Evolutionary conservation across 2,113 vertebrate genomes (phyloP), one percentile per base, ranked within the genome.

Genomic region (Trematocara zebra): DNA sequence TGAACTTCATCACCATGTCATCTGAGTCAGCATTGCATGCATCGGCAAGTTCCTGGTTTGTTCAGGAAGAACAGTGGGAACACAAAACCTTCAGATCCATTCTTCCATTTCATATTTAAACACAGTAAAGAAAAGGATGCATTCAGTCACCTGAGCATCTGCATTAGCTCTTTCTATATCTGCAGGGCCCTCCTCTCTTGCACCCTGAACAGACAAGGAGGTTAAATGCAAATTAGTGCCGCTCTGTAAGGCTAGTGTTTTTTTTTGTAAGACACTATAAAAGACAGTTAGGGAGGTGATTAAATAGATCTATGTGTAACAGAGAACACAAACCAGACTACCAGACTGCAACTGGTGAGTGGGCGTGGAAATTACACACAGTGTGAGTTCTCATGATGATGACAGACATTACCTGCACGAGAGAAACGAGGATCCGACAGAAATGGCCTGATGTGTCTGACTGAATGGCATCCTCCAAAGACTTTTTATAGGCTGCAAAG

Each of bases 401-500:
- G 59, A 61, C 11, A 23, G 61, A 17, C 12, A 3, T 53, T 96
- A 99, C 99, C 97, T 98, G 97, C 57, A 97, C 96, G 87, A 99
- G 94, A 69, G 99, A 98, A 53, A 98, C 92, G 0, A 99, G 97
- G 88, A 99, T 98, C 91, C 97, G 97, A 87, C 96, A 97, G 94
- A 99, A 98, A 85, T 96, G 97, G 40, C 98, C 98, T 0, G 98
- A 99, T 1, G 99, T 99, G 82, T 99, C 99, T 0, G 98, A 98
- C 88, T 96, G 96, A 89, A 99, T 94, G 54, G 96, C 97, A 1
- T 98, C 97, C 89, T 99, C 99, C 88, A 99, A 90, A 81, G 96
- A 93, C 89, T 96, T 98, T 89, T 98, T 96, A 87, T 97, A 99
- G 28, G 93, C 98, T 99, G 94, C 11, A 8, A 12, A 8, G 47